Conservation (phyloP, 2,113 vertebrate genomes). For the Nerophis lumbriciformis region DNA sequence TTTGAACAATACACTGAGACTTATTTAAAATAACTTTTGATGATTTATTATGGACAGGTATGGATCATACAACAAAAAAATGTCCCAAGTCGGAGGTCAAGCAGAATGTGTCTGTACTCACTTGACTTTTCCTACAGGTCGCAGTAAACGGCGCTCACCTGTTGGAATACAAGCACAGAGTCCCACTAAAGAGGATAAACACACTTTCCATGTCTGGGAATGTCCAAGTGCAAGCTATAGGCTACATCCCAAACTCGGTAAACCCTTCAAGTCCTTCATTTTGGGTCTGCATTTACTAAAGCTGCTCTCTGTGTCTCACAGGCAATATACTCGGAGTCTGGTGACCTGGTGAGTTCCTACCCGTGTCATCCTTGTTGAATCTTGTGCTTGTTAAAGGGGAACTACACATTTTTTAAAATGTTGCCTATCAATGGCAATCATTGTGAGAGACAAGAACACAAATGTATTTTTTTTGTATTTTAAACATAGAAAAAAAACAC, state of each 20-base stretch:
- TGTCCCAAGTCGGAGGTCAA: not conserved
- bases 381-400: too few species aligned
- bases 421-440: too few species aligned
- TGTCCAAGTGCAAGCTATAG: slow-evolving; percentile 77
- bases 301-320: slow-evolving; percentile 16
- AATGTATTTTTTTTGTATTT: too few species aligned
- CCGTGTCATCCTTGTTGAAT: not conserved
- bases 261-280: slow-evolving; percentile 31
- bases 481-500: not conserved
- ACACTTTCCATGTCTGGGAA: slow-evolving; percentile 86
- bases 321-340: slow-evolving; percentile 75
- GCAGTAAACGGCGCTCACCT: slow-evolving; percentile 83
- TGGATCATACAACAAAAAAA: too few species aligned
- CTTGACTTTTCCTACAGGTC: slow-evolving; percentile 71
- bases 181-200: slow-evolving; percentile 77
- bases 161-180: slow-evolving; percentile 84
- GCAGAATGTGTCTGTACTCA: not conserved
- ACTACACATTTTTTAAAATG: too few species aligned
- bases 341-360: slow-evolving; percentile 70
- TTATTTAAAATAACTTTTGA: too few species aligned
- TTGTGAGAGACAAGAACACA: too few species aligned
- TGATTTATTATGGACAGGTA: too few species aligned
- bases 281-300: not conserved
- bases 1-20: too few species aligned
- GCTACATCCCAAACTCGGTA: slow-evolving; percentile 80